Evolutionary conservation across 2,888 invertebrate genomes (phyloP).

Genomic region (Ryuthela nishihirai): DNA sequence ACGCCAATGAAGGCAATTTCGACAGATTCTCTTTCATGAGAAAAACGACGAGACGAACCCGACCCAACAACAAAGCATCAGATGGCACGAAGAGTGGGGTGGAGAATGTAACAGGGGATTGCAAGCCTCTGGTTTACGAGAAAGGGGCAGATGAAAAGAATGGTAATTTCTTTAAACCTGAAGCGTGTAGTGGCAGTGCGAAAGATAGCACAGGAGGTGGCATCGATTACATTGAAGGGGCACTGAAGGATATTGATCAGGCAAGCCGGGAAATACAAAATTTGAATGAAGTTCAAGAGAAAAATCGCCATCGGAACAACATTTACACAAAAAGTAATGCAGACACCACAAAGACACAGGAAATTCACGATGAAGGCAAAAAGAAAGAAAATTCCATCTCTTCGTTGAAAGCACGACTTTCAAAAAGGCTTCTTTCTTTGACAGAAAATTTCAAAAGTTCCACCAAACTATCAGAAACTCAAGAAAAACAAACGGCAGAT

Average conservation of each 20-base stretch:
- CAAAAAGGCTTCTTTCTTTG: conserved; percentile 28
- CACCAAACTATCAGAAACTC: conserved; percentile 1
- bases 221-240: conserved; percentile 2
- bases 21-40: conserved; percentile 36
- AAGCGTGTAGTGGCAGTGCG: too few species aligned
- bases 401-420: conserved; percentile 28
- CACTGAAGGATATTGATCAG: conserved; percentile 1
- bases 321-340: conserved; percentile 11
- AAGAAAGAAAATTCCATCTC: conserved; percentile 15
- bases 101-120: background rate
- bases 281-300: conserved; percentile 1
- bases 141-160: conserved; percentile 4
- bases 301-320: conserved; percentile 1
- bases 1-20: conserved; percentile 22
- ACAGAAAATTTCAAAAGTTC: conserved; percentile 33
- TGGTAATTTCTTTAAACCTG: background rate
- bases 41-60: conserved; percentile 33
- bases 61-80: conserved; percentile 1
- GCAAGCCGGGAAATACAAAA: conserved; percentile 6
- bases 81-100: background rate
- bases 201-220: background rate
- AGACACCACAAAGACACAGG: conserved; percentile 1
- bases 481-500: background rate
- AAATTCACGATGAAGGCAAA: conserved; percentile 8
- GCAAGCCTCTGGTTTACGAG: background rate